Percentiles rank a stretch among this genome's conserved stretches.
These are phyloP conservation scores for Cosmia pyralina DNA, from an alignment of 2,888 invertebrate genomes.

Conservation along the genomic window DNA sequence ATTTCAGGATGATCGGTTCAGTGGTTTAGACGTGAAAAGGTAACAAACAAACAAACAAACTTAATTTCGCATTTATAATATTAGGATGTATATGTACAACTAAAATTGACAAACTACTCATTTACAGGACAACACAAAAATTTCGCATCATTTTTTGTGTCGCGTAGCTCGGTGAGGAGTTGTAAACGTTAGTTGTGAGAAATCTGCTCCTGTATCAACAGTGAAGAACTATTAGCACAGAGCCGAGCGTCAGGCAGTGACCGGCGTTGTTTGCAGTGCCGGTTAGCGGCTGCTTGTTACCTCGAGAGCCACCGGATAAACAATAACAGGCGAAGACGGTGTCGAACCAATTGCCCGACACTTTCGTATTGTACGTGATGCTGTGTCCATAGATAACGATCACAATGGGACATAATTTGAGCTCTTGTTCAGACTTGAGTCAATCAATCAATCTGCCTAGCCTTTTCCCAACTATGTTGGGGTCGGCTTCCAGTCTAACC, in stretches of 20 bases:
- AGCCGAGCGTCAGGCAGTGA: conserved; percentile 68
- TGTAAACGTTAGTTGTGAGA: conserved; percentile 74
- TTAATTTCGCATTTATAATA: too few relatives aligned
- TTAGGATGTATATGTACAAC: too few relatives aligned
- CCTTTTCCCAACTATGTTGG: too few relatives aligned
- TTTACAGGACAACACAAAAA: conserved; percentile 34
- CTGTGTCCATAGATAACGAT: conserved; percentile 66
- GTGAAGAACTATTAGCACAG: conserved; percentile 78
- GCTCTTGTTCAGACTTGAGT: conserved; percentile 18
- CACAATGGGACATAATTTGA: conserved; percentile 41
- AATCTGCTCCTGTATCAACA: conserved; percentile 72
- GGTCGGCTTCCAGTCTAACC: too few relatives aligned
- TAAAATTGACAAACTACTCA: too few relatives aligned
- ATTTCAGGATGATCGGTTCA: too few relatives aligned
- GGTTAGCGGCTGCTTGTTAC: conserved; percentile 85
- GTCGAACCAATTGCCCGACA: conserved; percentile 74
- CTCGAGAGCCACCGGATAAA: conserved; percentile 79
- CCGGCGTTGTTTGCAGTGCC: conserved; percentile 77
- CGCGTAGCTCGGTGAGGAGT: conserved; percentile 63
- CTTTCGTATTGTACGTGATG: conserved; percentile 79
- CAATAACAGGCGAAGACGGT: conserved; percentile 67
- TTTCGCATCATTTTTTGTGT: conserved; percentile 54
- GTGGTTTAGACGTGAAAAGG: too few relatives aligned
- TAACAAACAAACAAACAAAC: too few relatives aligned
- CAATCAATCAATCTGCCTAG: too few relatives aligned